These are phyloP conservation scores for Passer domesticus DNA, from an alignment of 2,113 vertebrate species.

Conservation along the genomic window DNA sequence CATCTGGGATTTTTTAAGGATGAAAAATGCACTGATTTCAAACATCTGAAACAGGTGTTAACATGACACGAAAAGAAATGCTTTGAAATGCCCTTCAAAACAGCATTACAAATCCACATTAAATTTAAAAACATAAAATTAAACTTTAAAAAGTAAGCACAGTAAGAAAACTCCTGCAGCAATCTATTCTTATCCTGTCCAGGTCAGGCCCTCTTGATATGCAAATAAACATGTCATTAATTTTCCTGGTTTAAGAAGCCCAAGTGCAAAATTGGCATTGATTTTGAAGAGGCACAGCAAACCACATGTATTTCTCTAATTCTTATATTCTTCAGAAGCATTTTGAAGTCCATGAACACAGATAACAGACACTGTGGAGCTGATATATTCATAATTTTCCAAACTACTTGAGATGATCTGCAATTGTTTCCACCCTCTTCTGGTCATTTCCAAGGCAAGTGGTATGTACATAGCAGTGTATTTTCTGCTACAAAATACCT, in stretches of 20 bases:
- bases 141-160: background rate
- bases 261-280: background rate
- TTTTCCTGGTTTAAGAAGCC: background rate
- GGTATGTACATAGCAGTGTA: background rate
- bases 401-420: background rate
- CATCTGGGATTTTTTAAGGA: background rate
- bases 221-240: background rate
- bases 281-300: background rate
- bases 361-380: background rate
- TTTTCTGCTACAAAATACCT: background rate
- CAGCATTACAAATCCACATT: background rate
- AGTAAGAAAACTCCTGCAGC: background rate
- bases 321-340: background rate
- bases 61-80: background rate
- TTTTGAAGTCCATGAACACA: background rate
- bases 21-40: background rate
- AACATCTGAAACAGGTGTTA: background rate
- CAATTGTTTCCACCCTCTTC: background rate
- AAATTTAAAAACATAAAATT: background rate
- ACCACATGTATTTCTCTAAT: background rate
- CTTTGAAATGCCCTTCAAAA: background rate
- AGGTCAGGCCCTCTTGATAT: background rate
- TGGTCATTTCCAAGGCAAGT: background rate
- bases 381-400: background rate
- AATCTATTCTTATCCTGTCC: background rate